phyloP scores from a whole-genome alignment of 2,888 invertebrate species.

The Lasioglossum pauxillum region DNA sequence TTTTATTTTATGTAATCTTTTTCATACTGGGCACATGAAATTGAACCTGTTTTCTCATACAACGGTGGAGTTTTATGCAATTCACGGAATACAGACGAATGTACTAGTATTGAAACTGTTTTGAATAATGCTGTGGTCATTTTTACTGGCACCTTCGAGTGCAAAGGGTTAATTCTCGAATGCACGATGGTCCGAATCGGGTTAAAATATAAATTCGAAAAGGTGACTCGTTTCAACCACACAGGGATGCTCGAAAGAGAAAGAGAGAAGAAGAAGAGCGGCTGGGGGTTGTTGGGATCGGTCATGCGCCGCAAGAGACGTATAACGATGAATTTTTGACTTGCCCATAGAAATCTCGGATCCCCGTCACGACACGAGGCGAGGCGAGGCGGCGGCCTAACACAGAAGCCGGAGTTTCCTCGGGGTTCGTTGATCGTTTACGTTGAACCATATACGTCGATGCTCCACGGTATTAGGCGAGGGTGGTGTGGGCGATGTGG shows the following conservation, averaged over 20 bases:
- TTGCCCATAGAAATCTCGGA: constrained; percentile 60
- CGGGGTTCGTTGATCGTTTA: constrained; percentile 43
- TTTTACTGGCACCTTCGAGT: too few species aligned
- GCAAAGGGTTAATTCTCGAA: neutral
- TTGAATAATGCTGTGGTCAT: too few species aligned
- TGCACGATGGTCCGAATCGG: neutral
- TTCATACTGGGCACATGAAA: too few species aligned
- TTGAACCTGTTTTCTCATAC: too few species aligned
- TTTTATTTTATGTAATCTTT: too few species aligned
- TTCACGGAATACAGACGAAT: too few species aligned
- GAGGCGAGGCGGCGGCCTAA: constrained; percentile 27
- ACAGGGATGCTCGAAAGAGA: constrained; percentile 28
- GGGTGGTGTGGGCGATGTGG: neutral
- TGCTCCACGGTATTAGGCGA: constrained; percentile 21
- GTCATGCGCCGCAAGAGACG: constrained; percentile 52
- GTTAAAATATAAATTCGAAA: neutral
- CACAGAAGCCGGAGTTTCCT: constrained; percentile 41
- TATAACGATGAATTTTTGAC: constrained; percentile 67
- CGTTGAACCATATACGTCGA: neutral
- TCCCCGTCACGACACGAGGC: constrained; percentile 53
- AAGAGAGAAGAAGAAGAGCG: constrained; percentile 30
- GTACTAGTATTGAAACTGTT: too few species aligned
- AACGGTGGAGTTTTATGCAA: too few species aligned
- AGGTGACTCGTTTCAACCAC: neutral
- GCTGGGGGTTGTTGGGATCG: constrained; percentile 33